These are phyloP conservation scores for Hydrophis major DNA, from an alignment of 2,797 vertebrate genomes.

Conservation along the genomic window DNA sequence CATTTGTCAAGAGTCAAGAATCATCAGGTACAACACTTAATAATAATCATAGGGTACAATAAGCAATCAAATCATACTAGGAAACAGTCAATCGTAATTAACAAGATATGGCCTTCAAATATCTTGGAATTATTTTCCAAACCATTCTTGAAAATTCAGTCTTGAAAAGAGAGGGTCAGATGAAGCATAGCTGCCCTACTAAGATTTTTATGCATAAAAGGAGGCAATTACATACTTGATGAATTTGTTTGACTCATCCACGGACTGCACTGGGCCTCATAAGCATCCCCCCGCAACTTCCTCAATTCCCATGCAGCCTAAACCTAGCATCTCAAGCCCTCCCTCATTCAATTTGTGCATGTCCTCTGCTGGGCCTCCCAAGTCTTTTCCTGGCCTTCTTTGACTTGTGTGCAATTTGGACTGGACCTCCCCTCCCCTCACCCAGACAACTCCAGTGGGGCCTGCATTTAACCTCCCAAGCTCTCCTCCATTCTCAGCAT, in stretches of 20 bases:
- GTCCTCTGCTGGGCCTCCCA: background rate
- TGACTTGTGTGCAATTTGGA: background rate
- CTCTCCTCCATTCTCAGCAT: background rate
- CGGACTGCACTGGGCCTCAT: background rate
- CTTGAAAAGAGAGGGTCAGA: background rate
- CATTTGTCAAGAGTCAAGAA: too few relatives aligned
- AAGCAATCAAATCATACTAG: too few relatives aligned
- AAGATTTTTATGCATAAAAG: background rate
- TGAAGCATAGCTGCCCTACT: background rate
- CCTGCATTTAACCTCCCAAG: background rate
- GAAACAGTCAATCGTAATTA: background rate
- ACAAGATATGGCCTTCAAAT: background rate
- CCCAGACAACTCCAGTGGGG: background rate
- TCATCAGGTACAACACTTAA: too few relatives aligned
- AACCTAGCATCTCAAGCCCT: background rate
- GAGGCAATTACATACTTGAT: background rate
- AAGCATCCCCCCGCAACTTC: background rate
- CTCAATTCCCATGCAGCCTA: background rate
- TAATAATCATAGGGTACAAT: too few relatives aligned
- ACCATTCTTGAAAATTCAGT: background rate
- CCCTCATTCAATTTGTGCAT: background rate
- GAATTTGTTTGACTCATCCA: background rate
- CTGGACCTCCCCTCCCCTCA: background rate
- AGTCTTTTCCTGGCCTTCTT: background rate
- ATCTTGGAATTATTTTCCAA: background rate